Conservation (phyloP, 2,113 vertebrate genomes). For the Circaetus gallicus region DNA sequence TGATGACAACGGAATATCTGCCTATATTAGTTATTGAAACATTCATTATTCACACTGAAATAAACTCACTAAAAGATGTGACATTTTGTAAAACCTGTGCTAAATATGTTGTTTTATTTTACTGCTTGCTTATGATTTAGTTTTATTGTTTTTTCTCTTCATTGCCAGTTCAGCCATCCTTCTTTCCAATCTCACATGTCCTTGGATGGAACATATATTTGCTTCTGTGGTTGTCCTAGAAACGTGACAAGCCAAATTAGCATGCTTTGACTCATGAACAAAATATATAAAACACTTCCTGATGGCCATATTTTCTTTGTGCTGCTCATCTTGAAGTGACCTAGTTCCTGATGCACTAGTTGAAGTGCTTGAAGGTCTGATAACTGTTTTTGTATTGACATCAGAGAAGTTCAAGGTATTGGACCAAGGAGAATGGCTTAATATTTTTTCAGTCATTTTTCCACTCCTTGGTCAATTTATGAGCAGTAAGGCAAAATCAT, state of each 20-base stretch:
- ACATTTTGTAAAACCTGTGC: background rate
- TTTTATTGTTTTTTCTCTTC: background rate
- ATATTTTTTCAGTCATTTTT: background rate
- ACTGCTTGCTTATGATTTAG: background rate
- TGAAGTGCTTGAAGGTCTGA: background rate
- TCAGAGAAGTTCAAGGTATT: background rate
- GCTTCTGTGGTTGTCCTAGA: background rate
- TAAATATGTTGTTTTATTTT: background rate
- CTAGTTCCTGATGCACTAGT: background rate
- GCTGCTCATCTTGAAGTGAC: background rate
- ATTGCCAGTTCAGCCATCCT: background rate
- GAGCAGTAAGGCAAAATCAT: background rate
- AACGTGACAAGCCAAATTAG: background rate
- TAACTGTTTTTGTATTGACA: background rate
- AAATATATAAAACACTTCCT: background rate
- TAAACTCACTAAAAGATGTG: background rate
- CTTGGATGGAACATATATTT: background rate
- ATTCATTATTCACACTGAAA: background rate
- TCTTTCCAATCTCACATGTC: background rate
- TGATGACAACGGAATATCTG: background rate
- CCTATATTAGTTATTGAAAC: background rate
- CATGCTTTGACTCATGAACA: background rate
- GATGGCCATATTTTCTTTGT: background rate
- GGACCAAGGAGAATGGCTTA: background rate
- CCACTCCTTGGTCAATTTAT: background rate